Percentiles rank a stretch among this genome's conserved stretches.
Conservation (phyloP, 2,797 vertebrate genomes). For the Lepus townsendii region DNA sequence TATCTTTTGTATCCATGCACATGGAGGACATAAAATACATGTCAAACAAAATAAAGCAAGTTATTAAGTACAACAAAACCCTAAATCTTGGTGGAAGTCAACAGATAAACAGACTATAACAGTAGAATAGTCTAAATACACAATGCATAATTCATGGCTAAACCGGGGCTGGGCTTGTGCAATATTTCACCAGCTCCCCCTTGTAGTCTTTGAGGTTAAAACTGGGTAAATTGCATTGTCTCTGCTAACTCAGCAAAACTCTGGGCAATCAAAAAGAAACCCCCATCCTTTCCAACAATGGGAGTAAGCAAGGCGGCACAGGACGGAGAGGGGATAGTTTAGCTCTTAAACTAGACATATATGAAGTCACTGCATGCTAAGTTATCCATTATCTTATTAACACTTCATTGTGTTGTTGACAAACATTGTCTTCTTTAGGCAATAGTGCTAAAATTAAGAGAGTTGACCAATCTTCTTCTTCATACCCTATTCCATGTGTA, state of each 20-base stretch:
- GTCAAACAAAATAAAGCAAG: constrained; percentile 92
- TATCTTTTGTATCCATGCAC: constrained; percentile 90
- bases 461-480: neutral
- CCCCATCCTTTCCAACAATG: constrained; percentile 41
- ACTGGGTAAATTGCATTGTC: constrained; percentile 77
- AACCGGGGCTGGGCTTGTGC: constrained; percentile 87
- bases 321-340: neutral
- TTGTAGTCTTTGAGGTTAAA: constrained; percentile 86
- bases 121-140: constrained; percentile 89
- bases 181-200: constrained; percentile 86
- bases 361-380: neutral
- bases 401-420: constrained; percentile 39
- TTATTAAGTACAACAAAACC: constrained; percentile 91
- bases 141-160: constrained; percentile 91
- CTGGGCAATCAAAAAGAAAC: constrained; percentile 66
- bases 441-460: constrained; percentile 25
- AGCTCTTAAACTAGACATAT: constrained; percentile 43
- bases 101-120: constrained; percentile 92
- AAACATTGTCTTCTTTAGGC: constrained; percentile 15
- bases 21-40: constrained; percentile 92
- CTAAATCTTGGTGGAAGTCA: constrained; percentile 93
- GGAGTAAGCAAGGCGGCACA: constrained; percentile 13
- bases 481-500: neutral
- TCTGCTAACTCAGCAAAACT: constrained; percentile 86
- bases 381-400: constrained; percentile 45